Percentiles rank a stretch among this genome's conserved stretches.
phyloP scores from a whole-genome alignment of 1,140 invertebrate species.

The Orius insidiosus region DNA sequence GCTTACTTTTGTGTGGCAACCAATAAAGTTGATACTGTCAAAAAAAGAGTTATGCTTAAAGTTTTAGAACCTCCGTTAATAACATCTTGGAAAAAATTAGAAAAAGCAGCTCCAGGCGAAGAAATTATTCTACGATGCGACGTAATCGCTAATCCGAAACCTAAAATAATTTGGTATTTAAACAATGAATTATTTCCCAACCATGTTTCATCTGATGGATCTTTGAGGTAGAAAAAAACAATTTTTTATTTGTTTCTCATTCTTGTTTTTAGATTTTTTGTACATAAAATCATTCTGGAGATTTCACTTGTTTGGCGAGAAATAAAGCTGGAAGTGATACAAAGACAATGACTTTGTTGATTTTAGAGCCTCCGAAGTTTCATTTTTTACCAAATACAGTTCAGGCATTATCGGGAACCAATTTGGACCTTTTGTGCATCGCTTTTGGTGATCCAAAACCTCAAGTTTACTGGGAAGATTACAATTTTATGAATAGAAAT shows the following conservation, averaged over 20 bases:
- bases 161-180: conserved; percentile 3
- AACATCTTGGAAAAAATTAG: not conserved
- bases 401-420: conserved; percentile 6
- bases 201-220: too few species aligned
- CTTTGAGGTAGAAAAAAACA: too few species aligned
- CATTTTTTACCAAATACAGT: not conserved
- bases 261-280: conserved; percentile 10
- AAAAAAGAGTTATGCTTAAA: conserved; percentile 6
- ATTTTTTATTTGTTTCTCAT: too few species aligned
- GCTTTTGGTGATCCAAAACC: conserved; percentile 13
- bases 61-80: conserved; percentile 10
- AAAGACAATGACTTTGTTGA: not conserved
- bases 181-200: too few species aligned
- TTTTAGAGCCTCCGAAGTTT: conserved; percentile 11
- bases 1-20: conserved; percentile 8
- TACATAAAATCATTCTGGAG: conserved; percentile 4
- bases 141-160: conserved; percentile 3
- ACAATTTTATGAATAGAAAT: too few species aligned
- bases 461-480: conserved; percentile 3
- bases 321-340: conserved; percentile 12
- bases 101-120: conserved; percentile 6
- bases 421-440: conserved; percentile 7
- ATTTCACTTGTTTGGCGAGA: conserved; percentile 9
- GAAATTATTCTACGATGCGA: conserved; percentile 4
- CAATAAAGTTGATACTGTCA: conserved; percentile 11